These are phyloP conservation scores for Polydrusus pterygomalis DNA, from an alignment of 2,888 invertebrate species.

Conservation along the genomic window DNA sequence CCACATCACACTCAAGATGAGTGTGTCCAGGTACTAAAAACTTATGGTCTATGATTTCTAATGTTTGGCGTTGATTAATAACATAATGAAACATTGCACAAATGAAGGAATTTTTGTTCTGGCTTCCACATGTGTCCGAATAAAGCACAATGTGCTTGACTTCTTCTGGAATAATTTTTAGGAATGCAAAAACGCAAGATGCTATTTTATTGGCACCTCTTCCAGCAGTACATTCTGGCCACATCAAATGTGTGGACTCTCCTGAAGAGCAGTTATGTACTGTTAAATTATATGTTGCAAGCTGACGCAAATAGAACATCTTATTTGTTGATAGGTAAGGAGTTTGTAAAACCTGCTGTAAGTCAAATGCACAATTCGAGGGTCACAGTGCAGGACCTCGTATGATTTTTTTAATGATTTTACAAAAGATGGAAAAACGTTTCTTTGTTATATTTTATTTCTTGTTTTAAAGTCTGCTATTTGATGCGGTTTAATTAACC, in stretches of 20 bases:
- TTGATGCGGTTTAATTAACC: no score
- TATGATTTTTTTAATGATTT: no score
- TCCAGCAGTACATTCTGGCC: constrained; percentile 30
- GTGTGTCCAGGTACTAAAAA: constrained; percentile 2
- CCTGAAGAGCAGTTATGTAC: constrained; percentile 17
- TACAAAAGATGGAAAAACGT: no score
- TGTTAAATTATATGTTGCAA: constrained; percentile 38
- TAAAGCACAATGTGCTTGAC: not conserved
- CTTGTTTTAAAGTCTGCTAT: no score
- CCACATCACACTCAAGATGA: not conserved
- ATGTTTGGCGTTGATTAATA: not conserved
- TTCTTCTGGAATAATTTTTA: not conserved
- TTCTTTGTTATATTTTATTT: no score
- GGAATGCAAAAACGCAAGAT: constrained; percentile 7
- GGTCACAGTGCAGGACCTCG: no score
- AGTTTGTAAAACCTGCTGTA: constrained; percentile 36
- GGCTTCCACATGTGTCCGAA: constrained; percentile 14
- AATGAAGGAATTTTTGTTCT: not conserved
- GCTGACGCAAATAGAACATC: constrained; percentile 30
- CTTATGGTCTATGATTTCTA: constrained; percentile 10
- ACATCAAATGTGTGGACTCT: constrained; percentile 33
- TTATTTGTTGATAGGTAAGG: constrained; percentile 25
- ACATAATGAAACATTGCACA: constrained; percentile 5
- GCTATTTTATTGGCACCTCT: constrained; percentile 33
- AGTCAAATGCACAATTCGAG: constrained; percentile 26